A percentile compares a stretch with the other conserved stretches of the same genome.
Conservation (phyloP, 2,113 vertebrate species). For the Pelecanoides urinatrix region DNA sequence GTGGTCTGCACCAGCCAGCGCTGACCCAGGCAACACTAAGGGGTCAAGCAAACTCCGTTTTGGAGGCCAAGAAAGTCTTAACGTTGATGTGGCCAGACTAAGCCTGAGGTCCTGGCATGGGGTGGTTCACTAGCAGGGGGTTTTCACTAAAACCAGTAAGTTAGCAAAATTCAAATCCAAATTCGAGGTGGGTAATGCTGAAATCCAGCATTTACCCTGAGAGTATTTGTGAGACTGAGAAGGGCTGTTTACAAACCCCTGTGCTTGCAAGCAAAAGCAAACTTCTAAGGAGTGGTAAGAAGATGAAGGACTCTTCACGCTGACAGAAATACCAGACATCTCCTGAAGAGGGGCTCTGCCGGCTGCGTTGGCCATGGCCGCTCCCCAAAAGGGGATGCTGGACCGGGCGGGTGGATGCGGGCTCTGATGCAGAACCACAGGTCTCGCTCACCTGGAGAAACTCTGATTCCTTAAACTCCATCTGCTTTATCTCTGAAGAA, state of each 20-base stretch:
- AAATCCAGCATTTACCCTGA: neutral
- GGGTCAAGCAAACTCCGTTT: fast-evolving
- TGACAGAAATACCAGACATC: neutral
- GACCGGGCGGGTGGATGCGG: fast-evolving
- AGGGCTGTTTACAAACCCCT: neutral
- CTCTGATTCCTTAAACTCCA: neutral
- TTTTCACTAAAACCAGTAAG: neutral
- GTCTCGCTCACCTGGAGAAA: neutral
- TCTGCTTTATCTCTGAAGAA: neutral
- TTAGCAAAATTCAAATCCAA: neutral
- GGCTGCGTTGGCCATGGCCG: fast-evolving
- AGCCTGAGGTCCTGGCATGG: neutral
- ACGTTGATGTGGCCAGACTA: fast-evolving
- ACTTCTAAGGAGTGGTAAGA: neutral
- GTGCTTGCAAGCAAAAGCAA: neutral
- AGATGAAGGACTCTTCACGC: neutral
- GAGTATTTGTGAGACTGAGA: neutral
- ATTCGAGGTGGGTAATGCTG: fast-evolving
- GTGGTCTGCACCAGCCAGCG: neutral
- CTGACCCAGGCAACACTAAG: neutral
- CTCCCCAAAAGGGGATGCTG: neutral
- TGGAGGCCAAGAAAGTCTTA: neutral
- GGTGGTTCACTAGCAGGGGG: neutral
- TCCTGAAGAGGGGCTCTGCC: neutral
- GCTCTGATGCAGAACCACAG: neutral